These are phyloP conservation scores for Hassar affinis DNA, from an alignment of 2,113 vertebrate species.

Conservation along the genomic window DNA sequence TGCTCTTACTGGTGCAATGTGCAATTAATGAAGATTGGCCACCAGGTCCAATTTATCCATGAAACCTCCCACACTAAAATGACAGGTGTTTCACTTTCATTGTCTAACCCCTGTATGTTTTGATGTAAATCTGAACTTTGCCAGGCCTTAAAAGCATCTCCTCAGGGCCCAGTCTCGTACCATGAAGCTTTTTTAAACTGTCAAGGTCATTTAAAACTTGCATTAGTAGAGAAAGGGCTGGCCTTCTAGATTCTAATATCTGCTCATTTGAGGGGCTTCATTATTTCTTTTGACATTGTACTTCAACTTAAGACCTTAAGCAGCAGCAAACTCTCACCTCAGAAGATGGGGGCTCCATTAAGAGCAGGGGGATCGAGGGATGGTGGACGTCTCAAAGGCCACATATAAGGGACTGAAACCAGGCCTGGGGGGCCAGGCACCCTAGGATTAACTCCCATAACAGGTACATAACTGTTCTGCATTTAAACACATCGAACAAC, in stretches of 20 bases:
- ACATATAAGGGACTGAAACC: slow-evolving; percentile 55
- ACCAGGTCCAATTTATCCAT: no score
- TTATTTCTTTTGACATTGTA: neutral
- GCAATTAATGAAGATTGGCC: no score
- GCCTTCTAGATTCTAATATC: neutral
- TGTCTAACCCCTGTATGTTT: neutral
- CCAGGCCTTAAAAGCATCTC: neutral
- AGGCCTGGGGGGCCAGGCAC: slow-evolving; percentile 53
- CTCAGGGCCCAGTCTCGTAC: neutral
- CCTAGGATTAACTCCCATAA: slow-evolving; percentile 56
- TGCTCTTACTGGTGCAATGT: no score
- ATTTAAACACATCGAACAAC: slow-evolving; percentile 9
- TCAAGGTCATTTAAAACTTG: neutral
- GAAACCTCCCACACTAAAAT: no score
- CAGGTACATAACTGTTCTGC: slow-evolving; percentile 59
- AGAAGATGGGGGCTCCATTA: slow-evolving; percentile 72
- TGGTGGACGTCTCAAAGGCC: slow-evolving; percentile 71
- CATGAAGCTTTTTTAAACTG: neutral
- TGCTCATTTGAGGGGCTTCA: neutral
- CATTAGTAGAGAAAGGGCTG: neutral
- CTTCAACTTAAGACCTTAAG: slow-evolving; percentile 8
- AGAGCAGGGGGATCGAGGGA: slow-evolving; percentile 68
- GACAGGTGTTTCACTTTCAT: no score
- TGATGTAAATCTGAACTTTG: neutral
- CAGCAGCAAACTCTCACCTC: slow-evolving; percentile 57